Conservation (phyloP, 2,888 invertebrate species). For the Blastobasis lacticolella region DNA sequence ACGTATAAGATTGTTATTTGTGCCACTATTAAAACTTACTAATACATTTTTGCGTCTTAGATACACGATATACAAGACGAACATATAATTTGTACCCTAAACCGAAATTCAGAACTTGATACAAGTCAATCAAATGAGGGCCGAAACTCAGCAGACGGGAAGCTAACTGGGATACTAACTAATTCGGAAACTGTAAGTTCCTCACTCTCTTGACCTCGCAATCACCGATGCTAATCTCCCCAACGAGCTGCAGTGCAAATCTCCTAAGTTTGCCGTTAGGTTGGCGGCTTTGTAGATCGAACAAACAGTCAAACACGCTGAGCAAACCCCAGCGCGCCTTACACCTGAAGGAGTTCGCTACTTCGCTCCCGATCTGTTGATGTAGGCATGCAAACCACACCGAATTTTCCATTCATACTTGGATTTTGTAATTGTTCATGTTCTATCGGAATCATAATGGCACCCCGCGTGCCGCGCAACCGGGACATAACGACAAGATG, state of each 20-base stretch:
- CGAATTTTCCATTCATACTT: too few relatives aligned
- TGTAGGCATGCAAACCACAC: constrained; percentile 9
- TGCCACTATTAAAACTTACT: too few relatives aligned
- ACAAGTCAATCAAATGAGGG: constrained; percentile 1
- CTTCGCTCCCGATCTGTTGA: constrained; percentile 26
- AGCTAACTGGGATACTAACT: constrained; percentile 16
- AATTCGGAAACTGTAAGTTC: constrained; percentile 18
- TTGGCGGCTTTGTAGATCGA: constrained; percentile 32
- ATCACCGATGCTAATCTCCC: constrained; percentile 49
- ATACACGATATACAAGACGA: too few relatives aligned
- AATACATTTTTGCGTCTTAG: too few relatives aligned
- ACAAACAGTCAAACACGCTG: constrained; percentile 44
- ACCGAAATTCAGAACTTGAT: too few relatives aligned
- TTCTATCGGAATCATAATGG: too few relatives aligned
- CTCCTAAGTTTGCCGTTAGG: constrained; percentile 42
- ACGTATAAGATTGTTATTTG: too few relatives aligned
- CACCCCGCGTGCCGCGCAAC: too few relatives aligned
- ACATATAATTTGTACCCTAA: too few relatives aligned
- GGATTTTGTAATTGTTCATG: too few relatives aligned
- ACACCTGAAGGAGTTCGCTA: constrained; percentile 40
- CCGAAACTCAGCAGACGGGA: not conserved
- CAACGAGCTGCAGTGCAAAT: constrained; percentile 32
- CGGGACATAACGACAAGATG: too few relatives aligned
- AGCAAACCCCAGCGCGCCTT: constrained; percentile 34
- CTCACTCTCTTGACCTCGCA: constrained; percentile 36